Evolutionary conservation across 2,113 vertebrate genomes (phyloP), one percentile per base, ranked within the genome.

Genomic region (Chloropsis cyanopogon): DNA sequence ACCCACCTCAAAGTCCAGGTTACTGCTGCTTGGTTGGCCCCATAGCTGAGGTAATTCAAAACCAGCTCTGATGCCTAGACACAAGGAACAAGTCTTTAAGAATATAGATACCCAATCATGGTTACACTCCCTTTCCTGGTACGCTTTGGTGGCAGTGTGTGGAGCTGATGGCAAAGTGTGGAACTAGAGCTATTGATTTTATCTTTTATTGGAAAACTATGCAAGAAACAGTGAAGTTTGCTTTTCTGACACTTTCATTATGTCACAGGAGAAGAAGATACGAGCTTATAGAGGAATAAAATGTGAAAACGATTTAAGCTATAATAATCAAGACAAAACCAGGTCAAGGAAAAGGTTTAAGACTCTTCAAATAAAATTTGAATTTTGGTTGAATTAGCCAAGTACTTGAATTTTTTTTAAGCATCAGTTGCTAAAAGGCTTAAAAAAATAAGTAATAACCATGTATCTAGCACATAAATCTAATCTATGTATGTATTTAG

Each of bases 71-170:
- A 23, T 41, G 6, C 35, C 23, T 54, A 56, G 25, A 39, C 18
- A 52, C 26, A 39, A 65, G 11, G 7, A 2, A 61, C 13, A 16
- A 56, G 8, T 20, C 29, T 72, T n/a, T 57, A 14, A 83, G 47
- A 11, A n/a, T 5, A 44, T 0, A 64, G 10, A 10, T 66, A 16
- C 4, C 3, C 15, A 31, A 11, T 11, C 2, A 5, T 22, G 10
- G 5, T 25, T 31, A 10, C 4, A 46, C 15, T 20, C 3, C 26
- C 4, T 61, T 82, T 61, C 15, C 33, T 65, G 11, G 7, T 56
- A 11, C 68, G 18, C 14, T 56, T 54, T 68, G 20, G 24, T 82
- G 31, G 10, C 8, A 29, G 13, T 15, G 6, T 33, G 7, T 15
- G n/a, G 16, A 50, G 7, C 14, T 72, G 47, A 37, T 11, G 14